Percentiles rank a stretch among this genome's conserved stretches.
phyloP scores from a whole-genome alignment of 64 coral and sea anemone species.

The Cladopsammia gracilis region DNA sequence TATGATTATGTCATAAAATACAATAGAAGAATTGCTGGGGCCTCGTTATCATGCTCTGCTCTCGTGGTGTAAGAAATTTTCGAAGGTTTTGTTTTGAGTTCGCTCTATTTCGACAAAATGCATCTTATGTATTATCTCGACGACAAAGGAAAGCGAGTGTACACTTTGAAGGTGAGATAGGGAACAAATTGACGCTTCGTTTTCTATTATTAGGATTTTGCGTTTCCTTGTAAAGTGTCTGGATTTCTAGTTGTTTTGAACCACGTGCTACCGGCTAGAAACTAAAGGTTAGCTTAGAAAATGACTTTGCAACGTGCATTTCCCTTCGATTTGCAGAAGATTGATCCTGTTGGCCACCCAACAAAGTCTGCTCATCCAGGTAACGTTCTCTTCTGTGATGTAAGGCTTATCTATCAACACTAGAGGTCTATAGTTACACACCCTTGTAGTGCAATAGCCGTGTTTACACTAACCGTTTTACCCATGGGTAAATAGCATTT shows the following conservation, averaged over 20 bases:
- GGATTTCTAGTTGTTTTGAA: not conserved
- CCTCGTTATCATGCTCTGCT: not conserved
- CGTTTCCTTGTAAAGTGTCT: not conserved
- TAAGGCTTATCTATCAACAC: no score
- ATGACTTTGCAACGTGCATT: not conserved
- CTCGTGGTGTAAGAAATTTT: not conserved
- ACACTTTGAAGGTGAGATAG: conserved; percentile 87
- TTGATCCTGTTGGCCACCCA: conserved; percentile 80
- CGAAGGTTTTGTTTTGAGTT: not conserved
- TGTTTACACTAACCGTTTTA: no score
- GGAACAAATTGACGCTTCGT: not conserved
- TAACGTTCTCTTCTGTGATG: conserved; percentile 35
- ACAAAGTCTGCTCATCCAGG: conserved; percentile 96
- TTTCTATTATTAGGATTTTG: not conserved
- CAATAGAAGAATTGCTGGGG: not conserved
- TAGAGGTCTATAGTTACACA: no score
- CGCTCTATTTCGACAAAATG: conserved; percentile 44
- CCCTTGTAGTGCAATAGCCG: no score
- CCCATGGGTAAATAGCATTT: no score
- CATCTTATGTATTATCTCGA: conserved; percentile 96
- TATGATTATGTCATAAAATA: no score
- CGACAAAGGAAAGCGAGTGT: conserved; percentile 86
- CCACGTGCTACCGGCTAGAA: not conserved
- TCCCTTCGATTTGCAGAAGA: conserved; percentile 78
- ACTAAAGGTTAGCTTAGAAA: not conserved